These are phyloP conservation scores for Aselliscus stoliczkanus DNA, from an alignment of 2,797 vertebrate species.

Conservation along the genomic window DNA sequence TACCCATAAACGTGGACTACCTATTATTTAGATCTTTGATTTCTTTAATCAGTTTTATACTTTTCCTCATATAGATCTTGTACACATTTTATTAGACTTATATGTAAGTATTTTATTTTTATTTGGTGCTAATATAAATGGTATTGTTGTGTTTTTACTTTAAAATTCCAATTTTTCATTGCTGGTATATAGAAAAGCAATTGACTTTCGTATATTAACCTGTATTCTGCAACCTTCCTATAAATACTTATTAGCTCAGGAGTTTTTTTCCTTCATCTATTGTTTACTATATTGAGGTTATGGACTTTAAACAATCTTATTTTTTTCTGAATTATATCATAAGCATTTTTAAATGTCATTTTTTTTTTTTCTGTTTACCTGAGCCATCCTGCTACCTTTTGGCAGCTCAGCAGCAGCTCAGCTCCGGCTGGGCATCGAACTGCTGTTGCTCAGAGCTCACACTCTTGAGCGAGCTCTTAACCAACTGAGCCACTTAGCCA, in stretches of 20 bases:
- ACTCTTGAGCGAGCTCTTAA: too few species aligned
- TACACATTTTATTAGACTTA: neutral
- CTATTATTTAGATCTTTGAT: neutral
- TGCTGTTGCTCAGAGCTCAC: too few species aligned
- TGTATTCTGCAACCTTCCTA: neutral
- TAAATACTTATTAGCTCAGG: neutral
- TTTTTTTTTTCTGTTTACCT: too few species aligned
- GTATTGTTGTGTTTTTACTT: neutral
- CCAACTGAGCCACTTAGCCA: too few species aligned
- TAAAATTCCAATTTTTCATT: neutral
- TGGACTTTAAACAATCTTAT: neutral
- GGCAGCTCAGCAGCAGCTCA: too few species aligned
- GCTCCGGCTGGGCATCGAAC: too few species aligned
- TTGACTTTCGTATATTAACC: neutral
- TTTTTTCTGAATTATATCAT: neutral
- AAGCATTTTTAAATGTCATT: too few species aligned
- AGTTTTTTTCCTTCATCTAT: neutral
- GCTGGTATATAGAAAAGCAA: neutral
- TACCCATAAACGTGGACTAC: neutral
- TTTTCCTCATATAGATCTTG: neutral
- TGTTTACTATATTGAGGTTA: neutral
- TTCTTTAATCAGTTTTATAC: neutral
- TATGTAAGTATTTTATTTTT: neutral
- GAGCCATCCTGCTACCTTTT: too few species aligned
- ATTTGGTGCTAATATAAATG: neutral